A percentile compares a stretch with the other conserved stretches of the same genome.
Conservation (phyloP, 1,140 invertebrate species). For the Drosophila prosaltans region DNA sequence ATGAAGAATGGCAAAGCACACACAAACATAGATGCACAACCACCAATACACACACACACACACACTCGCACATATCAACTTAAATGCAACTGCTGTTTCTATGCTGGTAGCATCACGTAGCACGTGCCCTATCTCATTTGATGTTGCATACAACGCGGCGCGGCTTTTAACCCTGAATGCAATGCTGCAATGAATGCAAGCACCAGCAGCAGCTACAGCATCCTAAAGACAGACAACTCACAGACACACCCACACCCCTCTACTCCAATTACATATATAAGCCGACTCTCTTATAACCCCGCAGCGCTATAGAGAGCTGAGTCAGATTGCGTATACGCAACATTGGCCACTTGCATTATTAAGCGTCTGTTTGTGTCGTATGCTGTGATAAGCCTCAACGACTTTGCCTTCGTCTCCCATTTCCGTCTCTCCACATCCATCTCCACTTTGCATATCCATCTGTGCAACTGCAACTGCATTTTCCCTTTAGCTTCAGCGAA, state of each 20-base stretch:
- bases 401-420: slow-evolving; percentile 15
- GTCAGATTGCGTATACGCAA: slow-evolving; percentile 76
- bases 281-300: background rate
- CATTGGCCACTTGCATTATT: slow-evolving; percentile 77
- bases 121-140: slow-evolving; percentile 66
- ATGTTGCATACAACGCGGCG: slow-evolving; percentile 56
- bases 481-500: slow-evolving; percentile 11
- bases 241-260: slow-evolving; percentile 55
- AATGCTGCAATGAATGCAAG: slow-evolving; percentile 64
- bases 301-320: slow-evolving; percentile 16
- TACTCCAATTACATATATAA: slow-evolving; percentile 11
- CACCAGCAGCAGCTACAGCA: slow-evolving; percentile 18
- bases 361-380: slow-evolving; percentile 49
- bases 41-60: background rate
- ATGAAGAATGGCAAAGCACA: slow-evolving; percentile 53
- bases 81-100: slow-evolving; percentile 35
- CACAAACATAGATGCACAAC: background rate
- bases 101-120: slow-evolving; percentile 36
- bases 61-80: background rate
- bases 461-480: slow-evolving; percentile 30
- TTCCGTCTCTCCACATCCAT: slow-evolving; percentile 24
- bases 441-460: slow-evolving; percentile 28
- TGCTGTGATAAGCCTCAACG: slow-evolving; percentile 64
- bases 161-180: slow-evolving; percentile 78
- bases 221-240: slow-evolving; percentile 55